Evolutionary conservation across 2,888 invertebrate genomes (phyloP).

Genomic region (Eupithecia centaureata): DNA sequence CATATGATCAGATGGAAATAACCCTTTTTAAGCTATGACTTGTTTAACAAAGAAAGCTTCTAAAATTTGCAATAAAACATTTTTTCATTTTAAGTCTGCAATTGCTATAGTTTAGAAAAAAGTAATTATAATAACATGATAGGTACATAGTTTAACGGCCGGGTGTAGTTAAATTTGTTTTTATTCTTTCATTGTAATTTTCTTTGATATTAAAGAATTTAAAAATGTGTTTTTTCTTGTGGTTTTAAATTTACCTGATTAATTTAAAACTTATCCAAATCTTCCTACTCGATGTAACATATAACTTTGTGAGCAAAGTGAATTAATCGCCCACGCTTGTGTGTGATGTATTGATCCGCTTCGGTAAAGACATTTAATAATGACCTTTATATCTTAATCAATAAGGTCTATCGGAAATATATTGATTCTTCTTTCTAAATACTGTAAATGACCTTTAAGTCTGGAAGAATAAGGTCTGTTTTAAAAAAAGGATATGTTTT

Average conservation of each 20-base stretch:
- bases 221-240: no score
- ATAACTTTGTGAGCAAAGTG: constrained; percentile 53
- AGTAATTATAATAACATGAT: no score
- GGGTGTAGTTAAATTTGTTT: no score
- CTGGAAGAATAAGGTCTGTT: not conserved
- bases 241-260: not conserved
- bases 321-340: constrained; percentile 53
- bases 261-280: not conserved
- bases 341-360: constrained; percentile 29
- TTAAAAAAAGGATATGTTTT: not conserved
- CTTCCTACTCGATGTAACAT: constrained; percentile 44
- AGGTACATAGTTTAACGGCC: no score
- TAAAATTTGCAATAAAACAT: no score
- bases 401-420: constrained; percentile 21
- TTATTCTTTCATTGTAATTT: no score
- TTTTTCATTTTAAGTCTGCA: no score
- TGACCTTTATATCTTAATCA: constrained; percentile 3
- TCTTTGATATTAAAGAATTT: no score
- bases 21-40: no score
- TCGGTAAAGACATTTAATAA: constrained; percentile 21
- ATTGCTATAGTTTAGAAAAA: no score
- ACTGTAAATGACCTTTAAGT: not conserved
- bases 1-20: no score
- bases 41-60: no score
- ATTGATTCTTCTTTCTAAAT: not conserved